Conservation (phyloP, 1,140 invertebrate genomes). For the Lamellibrachia luymesi region DNA sequence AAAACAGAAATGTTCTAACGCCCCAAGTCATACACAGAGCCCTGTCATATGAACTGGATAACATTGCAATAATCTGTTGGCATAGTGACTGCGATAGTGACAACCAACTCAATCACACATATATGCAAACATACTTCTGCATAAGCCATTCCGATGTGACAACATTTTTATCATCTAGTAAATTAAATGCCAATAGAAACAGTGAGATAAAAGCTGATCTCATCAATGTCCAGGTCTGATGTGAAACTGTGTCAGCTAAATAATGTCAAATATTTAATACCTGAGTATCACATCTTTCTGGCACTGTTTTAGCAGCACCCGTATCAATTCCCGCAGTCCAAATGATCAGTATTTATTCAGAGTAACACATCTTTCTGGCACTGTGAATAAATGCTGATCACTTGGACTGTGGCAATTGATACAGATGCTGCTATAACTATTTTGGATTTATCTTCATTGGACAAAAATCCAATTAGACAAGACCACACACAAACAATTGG, state of each 20-base stretch:
- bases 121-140: neutral
- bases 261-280: neutral
- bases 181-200: neutral
- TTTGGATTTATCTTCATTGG: neutral
- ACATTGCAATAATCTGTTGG: neutral
- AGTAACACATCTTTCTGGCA: no score
- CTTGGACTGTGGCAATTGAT: no score
- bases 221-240: neutral
- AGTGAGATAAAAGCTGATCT: neutral
- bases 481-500: neutral
- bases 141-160: no score
- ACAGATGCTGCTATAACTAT: no score
- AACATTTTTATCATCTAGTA: no score
- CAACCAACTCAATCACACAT: neutral
- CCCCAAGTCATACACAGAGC: neutral
- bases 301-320: no score
- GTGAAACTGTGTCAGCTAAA: neutral
- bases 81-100: no score
- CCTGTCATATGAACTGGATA: neutral
- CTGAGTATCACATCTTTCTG: neutral
- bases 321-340: no score
- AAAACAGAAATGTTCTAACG: neutral
- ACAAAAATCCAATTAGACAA: neutral
- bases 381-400: no score
- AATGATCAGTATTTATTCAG: no score